Conservation (phyloP, 2,797 vertebrate genomes). For the Hozukius guyotensis region DNA sequence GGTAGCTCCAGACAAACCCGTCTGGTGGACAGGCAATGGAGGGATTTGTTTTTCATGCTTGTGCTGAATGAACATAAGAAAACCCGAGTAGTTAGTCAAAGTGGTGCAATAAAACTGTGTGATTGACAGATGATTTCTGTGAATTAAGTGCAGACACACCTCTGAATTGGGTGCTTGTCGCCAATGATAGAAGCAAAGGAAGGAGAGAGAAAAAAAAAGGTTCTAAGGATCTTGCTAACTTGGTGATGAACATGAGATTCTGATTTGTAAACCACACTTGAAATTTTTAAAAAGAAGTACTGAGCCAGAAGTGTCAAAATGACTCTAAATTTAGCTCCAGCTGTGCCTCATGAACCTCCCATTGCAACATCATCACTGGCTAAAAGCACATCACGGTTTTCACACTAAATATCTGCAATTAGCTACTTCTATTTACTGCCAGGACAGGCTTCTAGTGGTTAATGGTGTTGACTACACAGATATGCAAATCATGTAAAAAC, state of each 20-base stretch:
- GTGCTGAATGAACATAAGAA: not conserved
- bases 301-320: not conserved
- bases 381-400: conserved; percentile 14
- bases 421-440: conserved; percentile 9
- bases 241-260: not conserved
- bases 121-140: conserved; percentile 6
- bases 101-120: not conserved
- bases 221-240: not conserved
- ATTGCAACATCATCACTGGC: not conserved
- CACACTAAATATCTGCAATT: conserved; percentile 15
- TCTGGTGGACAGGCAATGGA: not conserved
- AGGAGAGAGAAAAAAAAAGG: not conserved
- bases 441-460: not conserved
- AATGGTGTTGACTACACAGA: conserved; percentile 2
- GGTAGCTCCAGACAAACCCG: not conserved
- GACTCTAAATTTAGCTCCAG: conserved; percentile 17
- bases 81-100: not conserved
- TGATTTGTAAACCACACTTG: conserved; percentile 1
- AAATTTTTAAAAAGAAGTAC: not conserved
- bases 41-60: not conserved
- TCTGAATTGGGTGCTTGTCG: not conserved
- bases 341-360: not conserved
- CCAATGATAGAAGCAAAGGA: not conserved
- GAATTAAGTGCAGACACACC: not conserved
- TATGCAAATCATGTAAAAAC: not conserved